These are phyloP conservation scores for Lepilemur ruficaudatus DNA, from an alignment of 2,797 vertebrate genomes.

Conservation along the genomic window DNA sequence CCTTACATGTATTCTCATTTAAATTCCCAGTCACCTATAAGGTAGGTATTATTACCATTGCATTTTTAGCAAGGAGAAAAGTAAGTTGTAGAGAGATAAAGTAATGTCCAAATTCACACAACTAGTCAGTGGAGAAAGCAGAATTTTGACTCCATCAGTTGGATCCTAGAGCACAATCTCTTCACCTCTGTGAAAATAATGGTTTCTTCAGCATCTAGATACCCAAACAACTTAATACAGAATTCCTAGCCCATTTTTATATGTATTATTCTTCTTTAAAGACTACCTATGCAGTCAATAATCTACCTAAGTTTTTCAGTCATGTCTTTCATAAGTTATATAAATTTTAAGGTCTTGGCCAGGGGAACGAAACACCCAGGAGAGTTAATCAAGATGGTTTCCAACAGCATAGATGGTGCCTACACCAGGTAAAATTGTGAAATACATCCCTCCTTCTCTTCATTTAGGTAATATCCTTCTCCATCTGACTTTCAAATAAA, in stretches of 20 bases:
- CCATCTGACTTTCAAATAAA: neutral
- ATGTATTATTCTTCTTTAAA: neutral
- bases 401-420: neutral
- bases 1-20: neutral
- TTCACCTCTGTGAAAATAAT: neutral
- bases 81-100: neutral
- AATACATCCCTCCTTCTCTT: neutral
- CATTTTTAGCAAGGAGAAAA: neutral
- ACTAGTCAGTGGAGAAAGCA: neutral
- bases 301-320: neutral
- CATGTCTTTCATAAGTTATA: neutral
- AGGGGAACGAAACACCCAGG: neutral
- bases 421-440: neutral
- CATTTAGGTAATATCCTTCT: neutral
- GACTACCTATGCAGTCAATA: neutral
- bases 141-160: neutral
- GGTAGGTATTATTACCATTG: neutral
- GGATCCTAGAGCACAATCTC: neutral
- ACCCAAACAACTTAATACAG: neutral
- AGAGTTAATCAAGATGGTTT: neutral
- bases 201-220: neutral
- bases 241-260: neutral
- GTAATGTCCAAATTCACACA: neutral
- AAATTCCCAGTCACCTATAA: neutral
- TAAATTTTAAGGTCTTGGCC: neutral